Evolutionary conservation across 2,888 invertebrate genomes (phyloP).

Genomic region (Microchrysa polita): DNA sequence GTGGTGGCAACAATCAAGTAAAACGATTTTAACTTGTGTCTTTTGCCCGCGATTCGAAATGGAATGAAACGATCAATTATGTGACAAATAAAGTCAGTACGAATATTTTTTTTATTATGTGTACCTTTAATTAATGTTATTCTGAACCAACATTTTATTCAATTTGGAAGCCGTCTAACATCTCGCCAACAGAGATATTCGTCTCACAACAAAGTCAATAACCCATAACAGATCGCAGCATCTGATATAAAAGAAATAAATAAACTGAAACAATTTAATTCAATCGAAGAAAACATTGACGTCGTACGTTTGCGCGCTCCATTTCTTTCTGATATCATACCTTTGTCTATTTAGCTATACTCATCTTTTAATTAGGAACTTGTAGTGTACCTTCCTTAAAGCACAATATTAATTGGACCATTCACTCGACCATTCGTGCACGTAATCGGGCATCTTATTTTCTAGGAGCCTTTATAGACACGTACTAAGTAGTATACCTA

Average conservation of each 20-base stretch:
- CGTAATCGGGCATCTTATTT: background rate
- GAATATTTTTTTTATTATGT: no score
- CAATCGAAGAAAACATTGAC: background rate
- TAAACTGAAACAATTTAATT: background rate
- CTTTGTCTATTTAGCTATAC: background rate
- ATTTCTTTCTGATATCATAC: slow-evolving; percentile 5
- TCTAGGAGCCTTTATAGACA: background rate
- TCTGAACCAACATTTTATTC: no score
- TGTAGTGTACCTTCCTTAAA: slow-evolving; percentile 32
- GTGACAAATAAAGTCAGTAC: no score
- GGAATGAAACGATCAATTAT: no score
- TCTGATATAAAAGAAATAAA: background rate
- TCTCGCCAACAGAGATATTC: background rate
- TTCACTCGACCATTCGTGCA: slow-evolving; percentile 31
- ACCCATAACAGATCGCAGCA: background rate
- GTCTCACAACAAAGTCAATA: background rate
- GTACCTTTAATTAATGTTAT: no score
- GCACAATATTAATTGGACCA: slow-evolving; percentile 35
- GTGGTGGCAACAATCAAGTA: no score
- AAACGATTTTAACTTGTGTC: no score
- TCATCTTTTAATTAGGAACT: slow-evolving; percentile 32
- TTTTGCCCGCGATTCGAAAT: no score
- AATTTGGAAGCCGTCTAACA: no score
- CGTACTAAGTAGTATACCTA: no score
- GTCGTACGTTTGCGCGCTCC: background rate